Percentiles rank a stretch among this genome's conserved stretches.
phyloP scores from a whole-genome alignment of 2,888 invertebrate species.

The Anagyrus pseudococci region DNA sequence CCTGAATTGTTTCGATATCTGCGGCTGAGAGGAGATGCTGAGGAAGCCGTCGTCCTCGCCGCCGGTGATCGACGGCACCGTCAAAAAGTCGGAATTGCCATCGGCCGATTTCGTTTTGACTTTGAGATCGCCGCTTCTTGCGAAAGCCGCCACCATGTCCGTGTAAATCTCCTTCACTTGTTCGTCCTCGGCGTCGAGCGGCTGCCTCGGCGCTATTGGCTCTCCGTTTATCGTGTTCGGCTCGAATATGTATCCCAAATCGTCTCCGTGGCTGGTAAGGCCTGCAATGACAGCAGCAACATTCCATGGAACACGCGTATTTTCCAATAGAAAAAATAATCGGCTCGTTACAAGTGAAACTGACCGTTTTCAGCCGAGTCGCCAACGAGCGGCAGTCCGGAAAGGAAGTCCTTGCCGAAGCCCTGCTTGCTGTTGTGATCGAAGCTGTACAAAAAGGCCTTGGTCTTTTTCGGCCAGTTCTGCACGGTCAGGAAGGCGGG shows the following conservation, averaged over 20 bases:
- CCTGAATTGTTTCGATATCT: constrained; percentile 58
- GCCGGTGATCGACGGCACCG: constrained; percentile 44
- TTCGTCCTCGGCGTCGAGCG: constrained; percentile 65
- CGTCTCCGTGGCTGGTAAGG: constrained; percentile 48
- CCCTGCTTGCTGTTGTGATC: constrained; percentile 72
- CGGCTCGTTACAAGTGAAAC: constrained; percentile 6
- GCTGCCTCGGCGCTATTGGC: constrained; percentile 49
- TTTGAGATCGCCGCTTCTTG: constrained; percentile 62
- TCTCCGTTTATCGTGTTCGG: constrained; percentile 46
- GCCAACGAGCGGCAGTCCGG: constrained; percentile 71
- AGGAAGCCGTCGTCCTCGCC: constrained; percentile 64
- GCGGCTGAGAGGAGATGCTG: constrained; percentile 64
- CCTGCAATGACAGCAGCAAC: constrained; percentile 28
- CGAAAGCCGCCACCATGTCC: constrained; percentile 73
- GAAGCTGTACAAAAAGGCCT: constrained; percentile 77
- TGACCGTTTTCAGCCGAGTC: constrained; percentile 42
- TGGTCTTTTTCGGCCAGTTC: constrained; percentile 72
- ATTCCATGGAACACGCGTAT: no score
- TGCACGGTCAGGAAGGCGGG: constrained; percentile 76
- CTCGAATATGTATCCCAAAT: constrained; percentile 49
- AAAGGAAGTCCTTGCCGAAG: constrained; percentile 71
- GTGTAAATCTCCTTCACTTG: constrained; percentile 73
- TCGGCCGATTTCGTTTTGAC: constrained; percentile 21
- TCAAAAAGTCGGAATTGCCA: no score
- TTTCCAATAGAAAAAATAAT: neutral